A percentile compares a stretch with the other conserved stretches of the same genome.
phyloP scores from a whole-genome alignment of 2,888 invertebrate genomes.

The Noctua pronuba region DNA sequence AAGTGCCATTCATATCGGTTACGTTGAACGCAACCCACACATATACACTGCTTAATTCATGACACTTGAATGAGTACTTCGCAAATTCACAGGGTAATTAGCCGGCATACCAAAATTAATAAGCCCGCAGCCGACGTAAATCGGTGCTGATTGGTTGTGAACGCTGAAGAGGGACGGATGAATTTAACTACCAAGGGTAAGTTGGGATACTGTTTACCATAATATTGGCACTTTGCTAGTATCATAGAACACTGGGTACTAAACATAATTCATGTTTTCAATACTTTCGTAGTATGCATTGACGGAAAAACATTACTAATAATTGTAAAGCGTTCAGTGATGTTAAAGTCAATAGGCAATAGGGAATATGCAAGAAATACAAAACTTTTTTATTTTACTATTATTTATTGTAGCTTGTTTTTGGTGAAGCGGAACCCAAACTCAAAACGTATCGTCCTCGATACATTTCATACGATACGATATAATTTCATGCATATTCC shows the following conservation, averaged over 20 bases:
- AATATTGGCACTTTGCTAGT: slow-evolving; percentile 47
- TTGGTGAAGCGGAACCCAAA: too few relatives aligned
- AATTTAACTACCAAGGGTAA: slow-evolving; percentile 89
- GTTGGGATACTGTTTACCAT: slow-evolving; percentile 63
- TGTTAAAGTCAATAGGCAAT: background rate
- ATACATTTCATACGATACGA: too few relatives aligned
- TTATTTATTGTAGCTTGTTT: too few relatives aligned
- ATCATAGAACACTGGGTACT: background rate
- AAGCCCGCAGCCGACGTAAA: slow-evolving; percentile 84
- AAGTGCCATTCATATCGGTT: slow-evolving; percentile 80
- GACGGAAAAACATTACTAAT: background rate
- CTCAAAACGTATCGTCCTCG: too few relatives aligned
- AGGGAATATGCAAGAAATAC: too few relatives aligned
- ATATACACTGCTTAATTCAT: slow-evolving; percentile 80
- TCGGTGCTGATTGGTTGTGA: slow-evolving; percentile 85
- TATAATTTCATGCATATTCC: too few relatives aligned
- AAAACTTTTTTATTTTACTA: too few relatives aligned
- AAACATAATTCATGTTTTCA: background rate
- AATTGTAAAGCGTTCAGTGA: background rate
- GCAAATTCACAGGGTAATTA: slow-evolving; percentile 89
- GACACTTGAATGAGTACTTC: slow-evolving; percentile 85
- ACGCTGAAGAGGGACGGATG: slow-evolving; percentile 87
- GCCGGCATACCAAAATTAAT: slow-evolving; percentile 88
- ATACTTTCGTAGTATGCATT: background rate
- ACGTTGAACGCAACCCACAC: slow-evolving; percentile 78